Evolutionary conservation across 2,888 invertebrate species (phyloP).

Genomic region (Andricus quercusramuli): DNA sequence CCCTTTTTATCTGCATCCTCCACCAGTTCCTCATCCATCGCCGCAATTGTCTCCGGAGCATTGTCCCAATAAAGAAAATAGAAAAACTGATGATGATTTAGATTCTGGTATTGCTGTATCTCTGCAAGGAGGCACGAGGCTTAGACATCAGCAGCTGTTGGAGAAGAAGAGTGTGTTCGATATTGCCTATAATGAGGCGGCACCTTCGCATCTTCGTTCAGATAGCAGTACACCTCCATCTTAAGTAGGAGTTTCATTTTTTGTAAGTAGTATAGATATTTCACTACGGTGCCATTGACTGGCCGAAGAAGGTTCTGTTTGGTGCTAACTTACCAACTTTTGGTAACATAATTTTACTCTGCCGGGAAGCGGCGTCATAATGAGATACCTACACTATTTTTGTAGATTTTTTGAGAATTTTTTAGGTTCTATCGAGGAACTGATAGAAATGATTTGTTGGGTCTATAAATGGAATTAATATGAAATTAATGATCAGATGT

Average conservation of each 20-base stretch:
- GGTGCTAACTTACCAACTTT: too few relatives aligned
- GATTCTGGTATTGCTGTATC: slow-evolving; percentile 90
- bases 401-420: too few relatives aligned
- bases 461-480: too few relatives aligned
- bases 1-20: slow-evolving; percentile 75
- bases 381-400: too few relatives aligned
- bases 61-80: slow-evolving; percentile 60
- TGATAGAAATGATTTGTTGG: slow-evolving; percentile 2
- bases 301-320: too few relatives aligned
- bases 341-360: too few relatives aligned
- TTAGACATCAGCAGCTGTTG: slow-evolving; percentile 79
- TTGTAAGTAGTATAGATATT: not conserved
- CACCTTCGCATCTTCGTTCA: slow-evolving; percentile 89
- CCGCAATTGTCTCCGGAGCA: slow-evolving; percentile 71
- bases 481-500: not conserved
- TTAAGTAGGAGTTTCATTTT: slow-evolving; percentile 47
- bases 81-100: slow-evolving; percentile 68
- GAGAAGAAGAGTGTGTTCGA: slow-evolving; percentile 96
- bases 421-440: not conserved
- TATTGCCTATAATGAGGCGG: slow-evolving; percentile 94
- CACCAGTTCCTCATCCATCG: slow-evolving; percentile 70
- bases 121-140: slow-evolving; percentile 63
- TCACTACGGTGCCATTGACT: too few relatives aligned
- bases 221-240: slow-evolving; percentile 86
- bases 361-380: too few relatives aligned